phyloP scores from a whole-genome alignment of 2,797 vertebrate species.

The Tenualosa thibaudeaui region DNA sequence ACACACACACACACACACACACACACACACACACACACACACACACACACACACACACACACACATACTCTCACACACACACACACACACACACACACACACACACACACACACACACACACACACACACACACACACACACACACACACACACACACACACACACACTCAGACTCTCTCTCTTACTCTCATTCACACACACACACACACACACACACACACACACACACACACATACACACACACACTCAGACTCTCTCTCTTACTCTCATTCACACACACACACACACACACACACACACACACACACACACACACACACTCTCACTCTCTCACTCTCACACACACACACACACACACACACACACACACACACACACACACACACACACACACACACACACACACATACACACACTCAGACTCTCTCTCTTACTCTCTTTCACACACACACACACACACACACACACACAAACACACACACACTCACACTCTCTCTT shows the following conservation, averaged over 20 bases:
- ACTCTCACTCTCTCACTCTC: neutral
- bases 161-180: no score
- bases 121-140: neutral
- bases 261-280: neutral
- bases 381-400: no score
- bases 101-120: neutral
- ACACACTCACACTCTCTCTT: neutral
- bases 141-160: neutral
- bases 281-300: no score
- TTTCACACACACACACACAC: neutral
- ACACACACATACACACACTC: neutral
- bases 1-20: neutral
- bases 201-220: neutral
- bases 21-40: neutral
- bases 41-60: neutral
- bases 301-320: neutral
- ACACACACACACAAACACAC: no score
- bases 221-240: neutral
- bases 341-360: no score
- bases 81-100: neutral
- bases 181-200: no score
- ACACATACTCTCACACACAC: no score
- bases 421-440: no score
- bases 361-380: neutral
- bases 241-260: no score